Conservation (phyloP, 2,113 vertebrate species). For the Spermophilus dauricus region DNA sequence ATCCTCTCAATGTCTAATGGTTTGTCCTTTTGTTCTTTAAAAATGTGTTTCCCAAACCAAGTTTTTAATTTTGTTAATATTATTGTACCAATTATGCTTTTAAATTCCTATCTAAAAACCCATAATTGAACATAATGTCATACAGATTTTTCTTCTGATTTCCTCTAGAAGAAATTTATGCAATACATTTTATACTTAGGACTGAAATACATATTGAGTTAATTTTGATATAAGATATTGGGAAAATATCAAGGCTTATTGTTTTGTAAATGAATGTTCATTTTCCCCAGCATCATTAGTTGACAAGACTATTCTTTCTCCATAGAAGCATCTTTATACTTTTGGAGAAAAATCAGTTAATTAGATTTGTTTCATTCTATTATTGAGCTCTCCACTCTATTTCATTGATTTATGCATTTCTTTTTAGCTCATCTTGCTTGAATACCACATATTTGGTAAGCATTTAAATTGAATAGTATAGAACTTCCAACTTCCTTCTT, state of each 20-base stretch:
- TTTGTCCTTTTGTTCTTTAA: constrained; percentile 1
- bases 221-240: not conserved
- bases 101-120: not conserved
- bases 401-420: not conserved
- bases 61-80: not conserved
- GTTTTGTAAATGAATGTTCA: not conserved
- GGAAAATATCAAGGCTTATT: not conserved
- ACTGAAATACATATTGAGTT: not conserved
- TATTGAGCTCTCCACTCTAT: not conserved
- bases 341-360: not conserved
- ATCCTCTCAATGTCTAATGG: not conserved
- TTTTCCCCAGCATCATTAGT: not conserved
- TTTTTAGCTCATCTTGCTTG: not conserved
- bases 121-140: not conserved
- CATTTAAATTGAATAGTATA: not conserved
- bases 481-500: not conserved
- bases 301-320: not conserved
- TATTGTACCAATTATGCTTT: not conserved
- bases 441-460: not conserved
- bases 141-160: constrained; percentile 3
- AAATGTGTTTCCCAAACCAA: not conserved
- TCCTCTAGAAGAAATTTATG: not conserved
- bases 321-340: not conserved
- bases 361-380: not conserved
- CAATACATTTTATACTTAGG: not conserved